A percentile compares a stretch with the other conserved stretches of the same genome.
Conservation (phyloP, 2,797 vertebrate genomes). For the Periparus ater region DNA sequence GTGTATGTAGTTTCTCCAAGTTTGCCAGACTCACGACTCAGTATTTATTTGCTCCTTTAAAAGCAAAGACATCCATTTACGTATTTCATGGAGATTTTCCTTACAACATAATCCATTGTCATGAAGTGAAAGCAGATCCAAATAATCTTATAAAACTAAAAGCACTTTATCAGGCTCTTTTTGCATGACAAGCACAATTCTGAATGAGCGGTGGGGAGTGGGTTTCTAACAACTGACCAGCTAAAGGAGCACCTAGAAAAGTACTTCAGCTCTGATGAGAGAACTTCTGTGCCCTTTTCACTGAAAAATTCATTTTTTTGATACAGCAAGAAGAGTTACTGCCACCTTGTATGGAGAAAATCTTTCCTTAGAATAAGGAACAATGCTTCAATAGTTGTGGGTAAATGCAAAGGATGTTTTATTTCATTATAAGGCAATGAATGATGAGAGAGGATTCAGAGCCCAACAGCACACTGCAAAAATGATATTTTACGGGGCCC, state of each 20-base stretch:
- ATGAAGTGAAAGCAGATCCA: slow-evolving; percentile 53
- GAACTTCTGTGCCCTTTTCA: neutral
- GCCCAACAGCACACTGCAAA: neutral
- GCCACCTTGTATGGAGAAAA: neutral
- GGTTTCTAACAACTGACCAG: neutral
- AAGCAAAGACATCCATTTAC: slow-evolving; percentile 38
- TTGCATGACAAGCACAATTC: neutral
- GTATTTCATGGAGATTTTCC: slow-evolving; percentile 53
- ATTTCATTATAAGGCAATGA: neutral
- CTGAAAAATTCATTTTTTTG: neutral
- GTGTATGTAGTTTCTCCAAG: neutral
- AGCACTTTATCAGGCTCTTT: slow-evolving; percentile 18
- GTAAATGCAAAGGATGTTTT: neutral
- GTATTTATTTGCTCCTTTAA: slow-evolving; percentile 44
- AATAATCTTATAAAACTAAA: slow-evolving; percentile 53
- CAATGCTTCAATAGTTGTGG: neutral
- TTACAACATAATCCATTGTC: slow-evolving; percentile 44
- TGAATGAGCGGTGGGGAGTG: neutral
- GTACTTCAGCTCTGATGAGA: neutral
- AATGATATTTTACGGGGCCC: neutral
- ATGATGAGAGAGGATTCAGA: neutral
- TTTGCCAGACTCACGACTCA: slow-evolving; percentile 40
- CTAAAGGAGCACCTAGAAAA: neutral
- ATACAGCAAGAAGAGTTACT: neutral
- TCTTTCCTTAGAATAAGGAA: neutral